Evolutionary conservation across 2,888 invertebrate genomes (phyloP).

Genomic region (Trissolcus japonicus): DNA sequence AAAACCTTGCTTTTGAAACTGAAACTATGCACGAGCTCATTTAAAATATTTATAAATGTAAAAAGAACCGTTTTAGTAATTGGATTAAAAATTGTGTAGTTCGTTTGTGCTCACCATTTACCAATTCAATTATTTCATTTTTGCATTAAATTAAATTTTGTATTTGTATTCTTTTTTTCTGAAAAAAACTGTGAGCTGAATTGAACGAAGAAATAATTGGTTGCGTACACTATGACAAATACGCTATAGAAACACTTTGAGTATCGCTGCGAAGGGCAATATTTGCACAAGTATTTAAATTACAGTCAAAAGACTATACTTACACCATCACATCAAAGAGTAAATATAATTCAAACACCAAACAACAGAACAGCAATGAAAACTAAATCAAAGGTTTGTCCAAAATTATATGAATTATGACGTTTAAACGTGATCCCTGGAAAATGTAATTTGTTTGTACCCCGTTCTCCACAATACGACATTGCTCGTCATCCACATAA

Average conservation of each 20-base stretch:
- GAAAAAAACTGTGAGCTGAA: background rate
- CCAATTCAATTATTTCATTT: background rate
- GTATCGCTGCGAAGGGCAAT: constrained; percentile 24
- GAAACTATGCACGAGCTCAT: background rate
- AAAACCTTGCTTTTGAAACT: constrained; percentile 14
- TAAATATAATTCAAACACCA: constrained; percentile 41
- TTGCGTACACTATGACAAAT: constrained; percentile 26
- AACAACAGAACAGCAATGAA: constrained; percentile 34
- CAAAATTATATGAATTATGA: constrained; percentile 34
- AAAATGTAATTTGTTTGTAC: constrained; percentile 28
- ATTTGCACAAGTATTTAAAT: constrained; percentile 31
- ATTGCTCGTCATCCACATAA: constrained; percentile 5
- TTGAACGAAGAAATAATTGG: constrained; percentile 22
- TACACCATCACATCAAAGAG: constrained; percentile 36
- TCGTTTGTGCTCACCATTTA: too few relatives aligned
- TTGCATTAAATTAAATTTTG: too few relatives aligned
- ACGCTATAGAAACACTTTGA: constrained; percentile 9
- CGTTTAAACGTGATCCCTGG: constrained; percentile 19
- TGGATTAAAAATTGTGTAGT: too few relatives aligned
- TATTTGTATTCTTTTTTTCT: background rate
- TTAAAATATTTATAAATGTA: too few relatives aligned
- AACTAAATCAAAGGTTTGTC: constrained; percentile 41
- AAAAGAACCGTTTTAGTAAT: too few relatives aligned
- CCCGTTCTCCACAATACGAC: constrained; percentile 5
- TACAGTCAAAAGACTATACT: constrained; percentile 43